Percentiles rank a stretch among this genome's conserved stretches.
These are phyloP conservation scores for Drosophila equinoxialis DNA, from an alignment of 1,140 invertebrate genomes.

Conservation along the genomic window DNA sequence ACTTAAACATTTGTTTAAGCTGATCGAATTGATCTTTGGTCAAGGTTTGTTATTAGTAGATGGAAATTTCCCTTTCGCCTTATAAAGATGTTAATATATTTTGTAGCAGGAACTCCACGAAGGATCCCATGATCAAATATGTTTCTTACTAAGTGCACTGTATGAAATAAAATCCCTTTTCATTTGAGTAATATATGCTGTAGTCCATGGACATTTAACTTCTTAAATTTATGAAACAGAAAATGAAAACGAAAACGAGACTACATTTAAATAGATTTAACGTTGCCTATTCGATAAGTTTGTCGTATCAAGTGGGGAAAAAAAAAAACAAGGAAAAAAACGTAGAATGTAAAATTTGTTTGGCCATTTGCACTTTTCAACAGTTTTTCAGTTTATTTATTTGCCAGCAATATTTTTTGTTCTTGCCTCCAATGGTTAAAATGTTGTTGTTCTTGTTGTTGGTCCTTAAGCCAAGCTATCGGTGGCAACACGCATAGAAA, in stretches of 20 bases:
- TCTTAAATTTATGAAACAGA: not conserved
- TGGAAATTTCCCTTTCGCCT: no score
- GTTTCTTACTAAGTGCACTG: no score
- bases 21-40: no score
- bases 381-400: conserved; percentile 25
- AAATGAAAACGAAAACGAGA: not conserved
- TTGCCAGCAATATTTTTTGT: conserved; percentile 13
- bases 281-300: not conserved
- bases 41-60: no score
- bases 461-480: conserved; percentile 4
- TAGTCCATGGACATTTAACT: not conserved
- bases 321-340: not conserved
- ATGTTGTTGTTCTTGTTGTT: not conserved
- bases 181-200: not conserved
- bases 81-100: no score
- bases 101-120: no score
- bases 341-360: not conserved
- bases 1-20: no score
- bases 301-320: not conserved
- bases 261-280: not conserved
- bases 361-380: conserved; percentile 20
- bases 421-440: not conserved
- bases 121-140: no score
- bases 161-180: not conserved
- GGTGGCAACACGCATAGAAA: conserved; percentile 25